Evolutionary conservation across 2,797 vertebrate species (phyloP), one percentile per base, ranked within the genome.

Genomic region (Danio albolineatus): DNA sequence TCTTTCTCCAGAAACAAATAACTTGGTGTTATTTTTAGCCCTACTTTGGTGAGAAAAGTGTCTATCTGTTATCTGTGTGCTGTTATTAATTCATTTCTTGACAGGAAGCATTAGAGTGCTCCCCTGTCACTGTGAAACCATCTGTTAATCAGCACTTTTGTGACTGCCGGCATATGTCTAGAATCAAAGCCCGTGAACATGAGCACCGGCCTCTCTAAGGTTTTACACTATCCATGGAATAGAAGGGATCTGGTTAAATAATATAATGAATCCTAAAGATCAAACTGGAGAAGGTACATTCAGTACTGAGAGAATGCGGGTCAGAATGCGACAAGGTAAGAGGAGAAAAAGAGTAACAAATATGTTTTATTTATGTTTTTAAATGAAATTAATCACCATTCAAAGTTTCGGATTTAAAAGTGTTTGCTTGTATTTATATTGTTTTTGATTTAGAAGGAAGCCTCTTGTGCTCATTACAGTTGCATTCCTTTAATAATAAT

Each of bases 151-250:
- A 86, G 87, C 85, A 82, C 75, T 75, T 73, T 73, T 78, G 82
- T 51, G 86, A 83, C 84, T 84, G 67, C 62, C 65, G 44, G 81
- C 84, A 85, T 87, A 88, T 89, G 88, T 79, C 87, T 7, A 65
- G 82, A 82, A 82, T 75, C 82, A 65, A 83, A 84, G 81, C 85
- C 82, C 76, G 87, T 85, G 80, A 85, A 84, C 86, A 78, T 80
- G 80, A 74, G 82, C 69, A 76, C 77, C 53, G 61, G 60, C 71
- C 38, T 65, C 79, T 86, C 71, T 86, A 85, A 82, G 83, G 79
- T 60, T 49, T n/a, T n/a, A n/a, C 82, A 89, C 88, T 85, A 89
- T 88, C 90, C 89, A 87, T 90, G 78, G 61, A 90, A 89, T 39
- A 76, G 36, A 65, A 74, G 65, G 4, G n/a, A 78, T 78, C 28